Evolutionary conservation across 2,888 invertebrate species (phyloP), one percentile per base, ranked within the genome.

Genomic region (Kuschelorhynchus macadamiae): DNA sequence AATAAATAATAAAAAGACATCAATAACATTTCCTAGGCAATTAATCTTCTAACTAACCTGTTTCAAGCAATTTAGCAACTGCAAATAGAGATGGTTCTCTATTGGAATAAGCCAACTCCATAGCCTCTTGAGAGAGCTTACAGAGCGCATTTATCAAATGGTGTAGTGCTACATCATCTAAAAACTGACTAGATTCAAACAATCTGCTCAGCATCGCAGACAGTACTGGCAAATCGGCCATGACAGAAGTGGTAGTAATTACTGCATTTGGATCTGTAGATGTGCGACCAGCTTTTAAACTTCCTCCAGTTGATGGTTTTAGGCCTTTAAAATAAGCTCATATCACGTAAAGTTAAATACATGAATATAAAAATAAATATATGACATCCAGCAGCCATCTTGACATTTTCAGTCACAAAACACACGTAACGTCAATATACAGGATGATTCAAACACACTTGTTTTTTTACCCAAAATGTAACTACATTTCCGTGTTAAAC

Each of bases 41-140:
- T n/a, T n/a, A n/a, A n/a, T n/a, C n/a, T n/a, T n/a, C n/a, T n/a
- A n/a, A 3, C 59, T 42, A 21, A 0, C 97, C 97, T 0, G 97
- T 97, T 85, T 99, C 98, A n/a, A 98, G 86, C n/a, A 98, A 86
- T 83, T 98, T 98, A 1, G 98, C 97, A 1, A 98, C 96, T 1
- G 98, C 97, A 85, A 98, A 98, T 61, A 98, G 83, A 0, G 97
- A 98, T 0, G 98, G 98, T 80, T 98, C 98, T 81, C 96, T 88
- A 82, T 97, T 98, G 8, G 95, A 93, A 83, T 96, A 97, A 0
- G 97, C 97, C 63, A 97, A 85, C 78, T 98, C 97, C 96, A 98
- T 97, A 18, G 97, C 96, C 83, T 99, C 98, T 71, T 95, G 92
- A 0, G 97, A 97, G 16, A 98, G 86, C 84, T 97, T 97, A 80